Percentiles rank a stretch among this genome's conserved stretches.
phyloP scores from a whole-genome alignment of 2,113 vertebrate species.

The Antennarius striatus region DNA sequence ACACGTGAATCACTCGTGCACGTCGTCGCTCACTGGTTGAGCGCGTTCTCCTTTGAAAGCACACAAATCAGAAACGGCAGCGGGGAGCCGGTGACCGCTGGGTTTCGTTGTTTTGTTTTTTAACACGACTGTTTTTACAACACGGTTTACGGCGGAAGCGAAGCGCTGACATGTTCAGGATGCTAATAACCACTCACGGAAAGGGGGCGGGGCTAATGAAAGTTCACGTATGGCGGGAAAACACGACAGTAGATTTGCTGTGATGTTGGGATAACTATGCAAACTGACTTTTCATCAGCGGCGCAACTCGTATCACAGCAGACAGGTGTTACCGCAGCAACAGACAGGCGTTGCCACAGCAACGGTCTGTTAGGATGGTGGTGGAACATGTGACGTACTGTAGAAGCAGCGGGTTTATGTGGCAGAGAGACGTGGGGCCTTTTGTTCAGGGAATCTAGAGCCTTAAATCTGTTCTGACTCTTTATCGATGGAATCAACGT shows the following conservation, averaged over 20 bases:
- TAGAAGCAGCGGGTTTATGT: constrained; percentile 40
- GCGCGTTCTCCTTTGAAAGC: constrained; percentile 57
- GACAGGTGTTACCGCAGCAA: not conserved
- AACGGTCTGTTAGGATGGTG: constrained; percentile 23
- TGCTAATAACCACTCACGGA: constrained; percentile 65
- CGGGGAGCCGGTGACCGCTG: constrained; percentile 52
- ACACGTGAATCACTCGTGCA: constrained; percentile 28
- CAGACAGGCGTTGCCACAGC: too few relatives aligned
- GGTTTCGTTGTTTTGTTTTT: not conserved
- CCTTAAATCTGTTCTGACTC: constrained; percentile 51
- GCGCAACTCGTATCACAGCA: not conserved
- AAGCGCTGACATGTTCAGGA: not conserved
- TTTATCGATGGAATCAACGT: constrained; percentile 32
- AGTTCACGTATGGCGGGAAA: constrained; percentile 36
- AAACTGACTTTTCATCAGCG: constrained; percentile 28
- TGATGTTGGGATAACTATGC: constrained; percentile 46
- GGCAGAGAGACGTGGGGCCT: constrained; percentile 37
- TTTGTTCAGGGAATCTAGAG: constrained; percentile 71
- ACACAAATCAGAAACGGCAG: constrained; percentile 3
- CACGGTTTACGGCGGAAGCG: not conserved
- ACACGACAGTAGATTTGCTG: constrained; percentile 18
- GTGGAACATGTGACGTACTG: constrained; percentile 50
- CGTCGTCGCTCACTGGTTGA: constrained; percentile 79
- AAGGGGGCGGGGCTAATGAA: constrained; percentile 49
- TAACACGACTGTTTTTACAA: too few relatives aligned